Evolutionary conservation across 2,113 vertebrate genomes (phyloP).

Genomic region (Anthoscopus minutus): DNA sequence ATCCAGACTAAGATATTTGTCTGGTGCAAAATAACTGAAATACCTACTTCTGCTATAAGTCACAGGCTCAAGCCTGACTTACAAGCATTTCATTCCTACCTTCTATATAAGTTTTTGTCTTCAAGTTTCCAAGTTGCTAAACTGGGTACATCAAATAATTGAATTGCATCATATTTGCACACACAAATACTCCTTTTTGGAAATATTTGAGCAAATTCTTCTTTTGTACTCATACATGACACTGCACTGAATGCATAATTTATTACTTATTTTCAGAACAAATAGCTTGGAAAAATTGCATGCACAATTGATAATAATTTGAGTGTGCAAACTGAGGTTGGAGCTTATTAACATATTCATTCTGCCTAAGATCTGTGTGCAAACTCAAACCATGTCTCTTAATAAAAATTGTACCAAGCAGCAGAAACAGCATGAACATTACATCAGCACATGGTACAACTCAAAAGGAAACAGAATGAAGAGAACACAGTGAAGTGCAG

Average conservation of each 20-base stretch:
- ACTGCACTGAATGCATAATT: conserved; percentile 65
- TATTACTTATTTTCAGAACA: conserved; percentile 71
- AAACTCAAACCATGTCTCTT: conserved; percentile 56
- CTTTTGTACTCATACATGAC: conserved; percentile 22
- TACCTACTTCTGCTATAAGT: not conserved
- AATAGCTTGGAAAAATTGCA: conserved; percentile 71
- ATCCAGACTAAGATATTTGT: not conserved
- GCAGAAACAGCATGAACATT: not conserved
- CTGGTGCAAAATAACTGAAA: not conserved
- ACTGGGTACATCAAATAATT: not conserved
- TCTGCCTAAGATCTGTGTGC: conserved; percentile 41
- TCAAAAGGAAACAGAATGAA: not conserved
- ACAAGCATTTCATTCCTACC: not conserved
- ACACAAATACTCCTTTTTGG: conserved; percentile 43
- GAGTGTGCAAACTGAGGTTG: conserved; percentile 52
- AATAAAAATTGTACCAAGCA: conserved; percentile 19
- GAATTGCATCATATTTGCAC: conserved; percentile 49
- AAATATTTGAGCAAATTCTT: conserved; percentile 67
- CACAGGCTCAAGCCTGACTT: not conserved
- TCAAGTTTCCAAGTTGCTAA: not conserved
- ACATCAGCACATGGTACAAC: not conserved
- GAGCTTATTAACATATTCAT: conserved; percentile 65
- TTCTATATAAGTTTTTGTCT: not conserved
- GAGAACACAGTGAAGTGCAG: not conserved
- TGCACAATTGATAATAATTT: conserved; percentile 73